Percentiles rank a stretch among this genome's conserved stretches.
Conservation (phyloP, 2,888 invertebrate species). For the Nysson spinosus region DNA sequence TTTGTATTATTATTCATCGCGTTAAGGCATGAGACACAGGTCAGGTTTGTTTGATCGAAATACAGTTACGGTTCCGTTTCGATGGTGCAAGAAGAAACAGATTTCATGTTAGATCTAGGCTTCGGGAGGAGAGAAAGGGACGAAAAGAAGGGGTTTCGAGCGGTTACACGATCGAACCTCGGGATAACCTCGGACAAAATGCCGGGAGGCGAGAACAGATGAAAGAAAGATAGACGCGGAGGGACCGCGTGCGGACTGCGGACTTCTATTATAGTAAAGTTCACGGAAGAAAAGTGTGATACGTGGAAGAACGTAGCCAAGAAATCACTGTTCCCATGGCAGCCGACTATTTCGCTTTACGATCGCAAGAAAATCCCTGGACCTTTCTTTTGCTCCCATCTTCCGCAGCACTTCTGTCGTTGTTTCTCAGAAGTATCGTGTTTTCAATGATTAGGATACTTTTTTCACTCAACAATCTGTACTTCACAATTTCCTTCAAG, state of each 20-base stretch:
- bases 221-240: slow-evolving; percentile 48
- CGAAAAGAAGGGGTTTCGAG: slow-evolving; percentile 23
- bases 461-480: too few relatives aligned
- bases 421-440: slow-evolving; percentile 17
- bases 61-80: slow-evolving; percentile 20
- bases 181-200: slow-evolving; percentile 49
- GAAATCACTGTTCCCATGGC: slow-evolving; percentile 45
- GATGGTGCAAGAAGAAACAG: slow-evolving; percentile 35
- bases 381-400: slow-evolving; percentile 45
- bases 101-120: slow-evolving; percentile 15
- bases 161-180: slow-evolving; percentile 46
- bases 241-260: too few relatives aligned
- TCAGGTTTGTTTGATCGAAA: neutral
- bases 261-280: slow-evolving; percentile 55
- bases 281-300: slow-evolving; percentile 65
- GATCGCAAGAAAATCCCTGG: slow-evolving; percentile 59
- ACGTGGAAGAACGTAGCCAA: slow-evolving; percentile 51
- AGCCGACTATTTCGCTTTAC: slow-evolving; percentile 68
- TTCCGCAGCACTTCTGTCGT: slow-evolving; percentile 22
- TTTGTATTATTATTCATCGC: too few relatives aligned
- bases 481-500: too few relatives aligned
- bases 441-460: too few relatives aligned
- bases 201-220: slow-evolving; percentile 34
- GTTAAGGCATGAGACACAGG: neutral
- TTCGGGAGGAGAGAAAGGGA: neutral